Evolutionary conservation across 30 jellyfish, hydroid and myxozoan genomes (phyloP), one percentile per base, ranked within the genome.

Genomic region (Hydractinia echinata): DNA sequence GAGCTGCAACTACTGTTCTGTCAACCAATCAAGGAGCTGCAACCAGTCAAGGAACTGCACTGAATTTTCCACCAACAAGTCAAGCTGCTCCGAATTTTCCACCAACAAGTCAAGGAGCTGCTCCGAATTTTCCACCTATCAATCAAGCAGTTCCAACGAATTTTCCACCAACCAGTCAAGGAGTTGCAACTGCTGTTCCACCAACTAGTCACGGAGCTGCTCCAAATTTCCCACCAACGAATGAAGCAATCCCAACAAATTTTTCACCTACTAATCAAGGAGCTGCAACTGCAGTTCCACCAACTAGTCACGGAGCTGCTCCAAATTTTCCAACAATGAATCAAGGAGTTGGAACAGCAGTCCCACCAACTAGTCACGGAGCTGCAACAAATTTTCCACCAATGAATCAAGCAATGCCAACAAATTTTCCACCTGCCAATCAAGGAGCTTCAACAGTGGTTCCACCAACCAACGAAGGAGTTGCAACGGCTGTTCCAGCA

Each of bases 161-260:
- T 20, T 54, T 11, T 58, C 30, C 51, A 8, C 60, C 81, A 30
- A 19, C 81, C 81, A 71, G 5, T 71, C 66, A 71, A 71, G 55
- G 2, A 30, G 30, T 20, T 20, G 1, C 78, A 67, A 67, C 81
- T 1, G 5, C 2, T 4, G 0, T 5, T 30, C 50, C 81, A 71
- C 39, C 39, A 71, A 19, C 81, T 1, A 50, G 1, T 11, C 69
- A 18, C 1, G 15, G 3, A 58, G 19, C 3, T 11, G 3, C 69
- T 0, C 1, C 19, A 58, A 1, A 58, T 11, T 58, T 58, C 3
- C 1, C 69, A 58, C 69, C 1, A 13, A 13, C 15, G 2, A 58
- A 11, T 11, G 18, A 58, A 58, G 18, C 3, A 11, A 3, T 58
- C 3, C 18, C 69, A 11, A 13, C 3, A 0, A 13, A 1, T 13